Evolutionary conservation across 2,888 invertebrate genomes (phyloP).

Genomic region (Anthrax anthrax): DNA sequence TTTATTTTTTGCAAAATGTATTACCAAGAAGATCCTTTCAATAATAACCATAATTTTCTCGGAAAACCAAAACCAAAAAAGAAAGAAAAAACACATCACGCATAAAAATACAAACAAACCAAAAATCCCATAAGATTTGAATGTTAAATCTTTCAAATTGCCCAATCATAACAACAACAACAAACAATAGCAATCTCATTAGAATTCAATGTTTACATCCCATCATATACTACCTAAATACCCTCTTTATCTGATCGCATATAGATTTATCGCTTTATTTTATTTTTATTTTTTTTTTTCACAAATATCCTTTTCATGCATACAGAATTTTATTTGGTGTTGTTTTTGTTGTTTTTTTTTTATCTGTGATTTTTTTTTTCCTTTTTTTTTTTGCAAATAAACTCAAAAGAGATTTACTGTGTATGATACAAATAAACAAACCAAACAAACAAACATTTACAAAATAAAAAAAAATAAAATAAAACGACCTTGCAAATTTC

Average conservation of each 20-base stretch:
- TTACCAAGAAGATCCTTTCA: neutral
- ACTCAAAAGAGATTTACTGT: neutral
- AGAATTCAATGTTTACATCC: neutral
- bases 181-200: constrained; percentile 5
- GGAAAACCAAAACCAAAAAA: too few species aligned
- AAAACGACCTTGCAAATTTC: neutral
- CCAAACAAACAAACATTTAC: neutral
- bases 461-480: too few species aligned
- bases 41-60: neutral
- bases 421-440: neutral
- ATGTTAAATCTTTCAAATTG: neutral
- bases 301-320: neutral
- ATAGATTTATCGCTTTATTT: too few species aligned
- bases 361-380: too few species aligned
- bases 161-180: constrained; percentile 1
- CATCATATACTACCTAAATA: too few species aligned
- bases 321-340: too few species aligned
- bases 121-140: neutral
- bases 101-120: neutral
- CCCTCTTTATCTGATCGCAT: too few species aligned
- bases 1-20: too few species aligned
- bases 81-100: too few species aligned
- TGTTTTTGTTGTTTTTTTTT: too few species aligned
- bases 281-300: too few species aligned
- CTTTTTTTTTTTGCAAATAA: neutral